phyloP scores from a whole-genome alignment of 2,797 vertebrate genomes.

The Phoxinus dragarum region DNA sequence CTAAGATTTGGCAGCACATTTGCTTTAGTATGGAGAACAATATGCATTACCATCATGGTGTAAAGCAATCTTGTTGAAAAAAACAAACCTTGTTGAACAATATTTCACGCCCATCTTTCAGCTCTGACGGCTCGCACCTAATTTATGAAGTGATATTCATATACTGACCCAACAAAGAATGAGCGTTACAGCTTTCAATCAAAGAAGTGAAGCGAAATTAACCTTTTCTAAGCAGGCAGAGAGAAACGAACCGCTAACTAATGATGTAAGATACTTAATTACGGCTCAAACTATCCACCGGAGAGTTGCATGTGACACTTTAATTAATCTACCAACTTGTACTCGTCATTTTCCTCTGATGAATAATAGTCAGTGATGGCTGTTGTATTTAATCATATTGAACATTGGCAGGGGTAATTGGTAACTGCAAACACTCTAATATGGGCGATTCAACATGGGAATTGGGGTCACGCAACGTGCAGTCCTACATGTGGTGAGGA shows the following conservation, averaged over 20 bases:
- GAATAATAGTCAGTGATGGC: conserved; percentile 52
- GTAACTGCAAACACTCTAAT: conserved; percentile 50
- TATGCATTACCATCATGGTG: conserved; percentile 34
- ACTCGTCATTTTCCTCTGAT: conserved; percentile 50
- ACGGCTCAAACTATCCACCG: conserved; percentile 55
- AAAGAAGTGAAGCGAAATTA: conserved; percentile 65
- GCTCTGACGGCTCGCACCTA: conserved; percentile 4
- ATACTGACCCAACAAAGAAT: conserved; percentile 55
- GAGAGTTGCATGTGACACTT: conserved; percentile 60
- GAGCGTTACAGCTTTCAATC: conserved; percentile 63
- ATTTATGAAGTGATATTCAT: conserved; percentile 62
- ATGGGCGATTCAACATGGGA: conserved; percentile 27
- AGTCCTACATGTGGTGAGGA: conserved; percentile 8
- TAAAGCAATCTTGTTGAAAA: conserved; percentile 1
- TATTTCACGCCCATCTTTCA: conserved; percentile 38
- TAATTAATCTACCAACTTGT: conserved; percentile 62
- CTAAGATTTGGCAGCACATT: conserved; percentile 5
- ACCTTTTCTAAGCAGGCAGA: conserved; percentile 67
- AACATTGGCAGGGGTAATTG: conserved; percentile 56
- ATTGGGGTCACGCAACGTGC: conserved; percentile 4
- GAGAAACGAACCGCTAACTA: conserved; percentile 63
- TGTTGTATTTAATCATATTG: conserved; percentile 55
- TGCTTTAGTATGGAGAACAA: conserved; percentile 10
- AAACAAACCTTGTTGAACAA: conserved; percentile 23
- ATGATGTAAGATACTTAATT: conserved; percentile 65